phyloP scores from a whole-genome alignment of 2,113 vertebrate species.

The Recurvirostra avosetta region DNA sequence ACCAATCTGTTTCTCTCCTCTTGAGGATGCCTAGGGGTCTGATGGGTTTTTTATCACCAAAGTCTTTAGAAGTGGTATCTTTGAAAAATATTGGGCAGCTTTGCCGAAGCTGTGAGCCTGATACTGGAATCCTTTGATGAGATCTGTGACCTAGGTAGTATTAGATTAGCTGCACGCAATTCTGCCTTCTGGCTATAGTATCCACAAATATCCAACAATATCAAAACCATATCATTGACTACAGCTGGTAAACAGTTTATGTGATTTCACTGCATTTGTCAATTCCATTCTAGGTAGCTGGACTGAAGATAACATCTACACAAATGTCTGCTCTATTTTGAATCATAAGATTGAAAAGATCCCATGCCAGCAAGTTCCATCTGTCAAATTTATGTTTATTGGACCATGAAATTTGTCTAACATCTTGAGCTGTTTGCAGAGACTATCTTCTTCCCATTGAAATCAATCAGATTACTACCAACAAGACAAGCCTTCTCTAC shows the following conservation, averaged over 20 bases:
- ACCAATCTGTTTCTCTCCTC: not conserved
- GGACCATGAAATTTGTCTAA: conserved; percentile 2
- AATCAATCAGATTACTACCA: not conserved
- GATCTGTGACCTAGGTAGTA: not conserved
- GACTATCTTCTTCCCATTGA: not conserved
- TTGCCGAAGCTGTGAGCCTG: not conserved
- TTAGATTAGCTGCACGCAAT: not conserved
- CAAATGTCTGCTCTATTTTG: not conserved
- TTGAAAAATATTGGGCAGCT: not conserved
- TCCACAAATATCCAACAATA: not conserved
- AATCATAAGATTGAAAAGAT: not conserved
- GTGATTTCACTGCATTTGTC: not conserved
- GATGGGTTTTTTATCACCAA: not conserved
- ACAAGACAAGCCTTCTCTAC: not conserved
- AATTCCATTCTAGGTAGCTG: not conserved
- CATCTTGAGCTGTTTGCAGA: not conserved
- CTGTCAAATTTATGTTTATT: conserved; percentile 6
- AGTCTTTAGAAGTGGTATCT: not conserved
- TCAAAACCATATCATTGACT: not conserved
- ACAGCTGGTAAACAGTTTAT: not conserved
- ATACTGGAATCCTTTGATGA: not conserved
- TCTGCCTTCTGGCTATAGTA: not conserved
- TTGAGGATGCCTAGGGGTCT: not conserved
- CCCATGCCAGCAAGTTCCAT: not conserved
- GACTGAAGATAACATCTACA: not conserved